These are phyloP conservation scores for Nycticorax nycticorax DNA, from an alignment of 2,113 vertebrate genomes.

Conservation along the genomic window DNA sequence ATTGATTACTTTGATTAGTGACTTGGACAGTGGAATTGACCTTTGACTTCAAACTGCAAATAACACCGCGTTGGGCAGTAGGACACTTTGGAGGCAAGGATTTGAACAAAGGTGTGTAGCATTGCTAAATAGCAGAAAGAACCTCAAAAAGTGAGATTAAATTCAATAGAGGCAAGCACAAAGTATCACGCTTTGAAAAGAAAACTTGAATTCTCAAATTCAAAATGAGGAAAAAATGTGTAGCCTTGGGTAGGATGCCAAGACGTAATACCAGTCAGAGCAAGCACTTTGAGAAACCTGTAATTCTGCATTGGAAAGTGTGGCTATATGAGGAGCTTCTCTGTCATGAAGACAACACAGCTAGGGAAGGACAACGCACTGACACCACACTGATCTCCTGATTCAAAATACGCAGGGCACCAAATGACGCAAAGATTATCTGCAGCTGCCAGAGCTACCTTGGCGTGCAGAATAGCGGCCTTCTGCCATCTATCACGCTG, in stretches of 20 bases:
- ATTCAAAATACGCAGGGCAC: background rate
- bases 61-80: background rate
- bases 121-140: background rate
- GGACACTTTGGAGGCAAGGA: background rate
- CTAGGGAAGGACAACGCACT: background rate
- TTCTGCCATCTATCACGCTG: background rate
- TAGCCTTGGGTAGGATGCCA: background rate
- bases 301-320: background rate
- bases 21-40: background rate
- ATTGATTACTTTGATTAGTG: background rate
- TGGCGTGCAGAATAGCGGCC: background rate
- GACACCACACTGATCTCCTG: no score
- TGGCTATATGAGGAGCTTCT: background rate
- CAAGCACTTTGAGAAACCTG: background rate
- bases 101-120: background rate
- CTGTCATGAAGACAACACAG: background rate
- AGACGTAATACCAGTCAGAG: background rate
- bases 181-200: background rate
- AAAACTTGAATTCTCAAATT: background rate
- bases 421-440: background rate
- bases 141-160: background rate
- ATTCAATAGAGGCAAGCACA: background rate
- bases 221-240: background rate
- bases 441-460: background rate
- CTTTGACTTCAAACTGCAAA: background rate